Percentiles rank a stretch among this genome's conserved stretches.
Evolutionary conservation across 2,797 vertebrate genomes (phyloP).

Genomic region (Sebastiscus tertius): DNA sequence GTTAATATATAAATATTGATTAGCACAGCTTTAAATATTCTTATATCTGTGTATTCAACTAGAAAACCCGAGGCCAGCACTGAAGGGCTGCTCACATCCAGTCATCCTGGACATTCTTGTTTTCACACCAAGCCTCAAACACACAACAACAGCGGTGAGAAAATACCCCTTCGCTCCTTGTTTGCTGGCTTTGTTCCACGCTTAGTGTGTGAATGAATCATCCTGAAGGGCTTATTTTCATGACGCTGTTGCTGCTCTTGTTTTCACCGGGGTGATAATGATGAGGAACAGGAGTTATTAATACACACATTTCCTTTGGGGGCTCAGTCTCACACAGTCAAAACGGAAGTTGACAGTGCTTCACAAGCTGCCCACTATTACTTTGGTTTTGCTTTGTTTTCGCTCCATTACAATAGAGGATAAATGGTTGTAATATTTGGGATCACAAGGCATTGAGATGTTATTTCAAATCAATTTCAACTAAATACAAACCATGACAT

Average conservation of each 20-base stretch:
- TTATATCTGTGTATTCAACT: background rate
- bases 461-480: background rate
- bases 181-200: constrained; percentile 66
- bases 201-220: constrained; percentile 56
- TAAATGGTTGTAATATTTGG: background rate
- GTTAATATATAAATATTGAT: background rate
- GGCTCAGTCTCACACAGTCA: constrained; percentile 52
- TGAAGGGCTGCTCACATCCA: background rate
- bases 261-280: constrained; percentile 61
- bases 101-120: constrained; percentile 3
- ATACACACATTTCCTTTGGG: constrained; percentile 69
- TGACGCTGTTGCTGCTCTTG: constrained; percentile 55
- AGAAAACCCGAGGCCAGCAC: background rate
- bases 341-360: constrained; percentile 56
- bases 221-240: constrained; percentile 57
- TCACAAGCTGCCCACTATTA: constrained; percentile 14
- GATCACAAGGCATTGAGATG: background rate
- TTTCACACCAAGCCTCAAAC: constrained; percentile 10
- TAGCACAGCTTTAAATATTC: background rate
- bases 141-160: constrained; percentile 6
- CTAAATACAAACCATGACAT: background rate
- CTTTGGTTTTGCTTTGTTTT: constrained; percentile 2
- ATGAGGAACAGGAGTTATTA: constrained; percentile 73
- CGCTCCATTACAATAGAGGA: background rate
- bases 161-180: constrained; percentile 24